Base-by-base conservation (phyloP, 64 coral and sea anemone genomes). In the Astreopora myriophthalma region DNA sequence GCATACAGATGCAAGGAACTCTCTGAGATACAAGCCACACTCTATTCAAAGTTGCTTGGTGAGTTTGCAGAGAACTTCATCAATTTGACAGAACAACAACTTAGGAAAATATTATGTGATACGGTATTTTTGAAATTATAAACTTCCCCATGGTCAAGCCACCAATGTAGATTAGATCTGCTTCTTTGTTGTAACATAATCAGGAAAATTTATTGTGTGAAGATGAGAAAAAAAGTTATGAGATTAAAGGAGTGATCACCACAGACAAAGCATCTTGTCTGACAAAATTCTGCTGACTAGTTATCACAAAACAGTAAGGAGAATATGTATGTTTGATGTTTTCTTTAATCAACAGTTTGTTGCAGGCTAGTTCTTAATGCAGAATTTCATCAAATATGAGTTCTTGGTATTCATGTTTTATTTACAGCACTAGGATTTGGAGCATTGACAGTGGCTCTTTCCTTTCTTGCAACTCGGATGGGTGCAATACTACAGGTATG, bases 21-120 rank as follows among this genome's bases (percentile, higher is more conserved):
- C 2, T 23, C 91, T 5, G 97, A 99, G 17, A 51, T 40, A 1
- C 89, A 28, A 58, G 91, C 94, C 14, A 95, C 97, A 6, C 14
- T 90, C 16, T 93, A 87, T 31, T 89, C 94, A 10, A 99, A 99
- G 93, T n/a, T 93, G 20, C 81, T 98, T 34, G 96, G 96, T 98
- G 74, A 71, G 82, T 68, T 22, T 46, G 4, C 17, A 26, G 24
- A 16, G 22, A 26, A 16, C 61, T 24, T n/a, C 3, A 22, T 23
- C 5, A 23, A 6, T 0, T 9, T 32, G 34, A 13, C 86, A 87
- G 85, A 27, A n/a, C 42, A 46, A 46, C 11, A 6, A 6, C 11
- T 5, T 46, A 46, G 11, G 5, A 46, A 46, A 46, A 6, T 46
- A 46, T 46, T 46, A 11, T 46, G n/a, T n/a, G n/a, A n/a, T n/a